Evolutionary conservation across 2,888 invertebrate species (phyloP), one percentile per base, ranked within the genome.

Genomic region (Hyposoter dolosus): DNA sequence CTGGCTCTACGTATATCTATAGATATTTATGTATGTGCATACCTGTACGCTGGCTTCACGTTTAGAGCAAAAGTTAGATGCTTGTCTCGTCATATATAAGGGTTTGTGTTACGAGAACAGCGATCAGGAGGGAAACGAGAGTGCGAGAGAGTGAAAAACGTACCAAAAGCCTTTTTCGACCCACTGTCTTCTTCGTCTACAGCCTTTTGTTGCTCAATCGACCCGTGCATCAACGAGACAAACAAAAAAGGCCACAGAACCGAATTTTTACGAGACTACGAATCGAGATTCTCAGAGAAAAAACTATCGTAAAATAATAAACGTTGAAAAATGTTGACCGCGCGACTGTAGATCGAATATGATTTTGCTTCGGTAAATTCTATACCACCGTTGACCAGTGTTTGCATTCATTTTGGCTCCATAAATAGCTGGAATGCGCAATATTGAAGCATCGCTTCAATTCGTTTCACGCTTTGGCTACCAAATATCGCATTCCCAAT

Each of bases 61-160:
- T 76, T 63, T 53, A 47, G 71, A 19, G 65, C 65, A 69, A 82
- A 75, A 85, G 85, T 71, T 66, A 76, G 83, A 85, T 85, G 68
- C 83, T 85, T 80, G 85, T 77, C 83, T 83, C 19, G 56, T 19
- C 50, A 17, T 40, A 23, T 19, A 40, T 45, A 78, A 35, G 50
- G 63, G 40, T 50, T 15, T 19, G 69, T n/a, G 53, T 72, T 81
- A 81, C 74, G 74, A 65, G 81, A 74, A 74, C 50, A 23, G 4
- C 43, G 47, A 63, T 53, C 65, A 35, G 75, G 69, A 9, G n/a
- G 7, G 17, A 19, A 74, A 56, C 35, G 43, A 65, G 47, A 76
- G n/a, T 53, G 66, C 66, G 66, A 77, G 23, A 10, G 17, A 66
- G 17, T 72, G 50, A 77, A 40, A 60, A 53, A 56, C 28, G 65